Evolutionary conservation across 2,797 vertebrate genomes (phyloP), one percentile per base, ranked within the genome.

Genomic region (Etheostoma nigrum): DNA sequence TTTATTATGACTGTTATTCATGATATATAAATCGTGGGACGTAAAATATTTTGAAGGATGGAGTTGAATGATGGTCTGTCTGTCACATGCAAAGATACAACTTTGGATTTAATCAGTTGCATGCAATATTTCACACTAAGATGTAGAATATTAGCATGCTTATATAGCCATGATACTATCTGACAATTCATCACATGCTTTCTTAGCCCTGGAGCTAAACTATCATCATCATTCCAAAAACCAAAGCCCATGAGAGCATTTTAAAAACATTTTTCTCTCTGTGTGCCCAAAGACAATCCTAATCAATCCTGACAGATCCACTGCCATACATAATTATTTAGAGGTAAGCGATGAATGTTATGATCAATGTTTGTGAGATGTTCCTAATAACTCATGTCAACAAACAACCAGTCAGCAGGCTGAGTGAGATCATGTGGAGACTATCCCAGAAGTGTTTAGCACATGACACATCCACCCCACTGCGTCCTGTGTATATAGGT

Each of bases 401-500:
- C 83, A 76, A 88, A 78, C 74, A 85, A 21, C 27, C 47, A 69
- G 47, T 61, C 48, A 81, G 10, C 82, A 74, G 65, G 68, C 49
- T 40, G 45, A 68, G 75, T 92, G 90, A 88, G 53, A 78, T 90
- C 83, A 90, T 84, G 73, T 76, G 82, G 78, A 86, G 72, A 90
- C 82, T 75, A 87, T 87, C 90, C 69, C 76, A 79, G 82, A 75
- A 85, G 88, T 82, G 76, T 73, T 40, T 81, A 77, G 73, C 72
- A 83, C 58, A 51, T 78, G 74, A 78, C 86, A 76, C 86, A 82
- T 79, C 84, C 83, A 85, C 74, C 75, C 79, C 76, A 54, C 72
- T 76, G 57, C 36, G n/a, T 86, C 78, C 80, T 93, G 91, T 94
- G 82, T 93, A 76, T 75, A 76, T 42, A 40, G 48, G 90, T 93